phyloP scores from a whole-genome alignment of 2,888 invertebrate genomes.

The Aphrophora alni region DNA sequence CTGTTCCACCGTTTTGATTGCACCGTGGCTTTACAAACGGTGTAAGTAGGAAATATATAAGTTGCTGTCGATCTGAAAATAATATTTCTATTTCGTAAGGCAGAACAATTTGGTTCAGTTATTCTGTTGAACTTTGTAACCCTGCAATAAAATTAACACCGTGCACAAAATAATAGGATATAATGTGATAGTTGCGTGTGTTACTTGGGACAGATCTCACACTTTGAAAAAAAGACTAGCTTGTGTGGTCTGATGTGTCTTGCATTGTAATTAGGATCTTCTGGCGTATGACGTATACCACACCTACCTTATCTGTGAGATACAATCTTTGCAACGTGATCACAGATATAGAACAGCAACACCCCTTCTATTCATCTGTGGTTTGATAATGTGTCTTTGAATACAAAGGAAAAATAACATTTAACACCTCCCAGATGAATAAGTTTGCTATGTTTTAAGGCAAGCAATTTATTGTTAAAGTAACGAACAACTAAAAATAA shows the following conservation, averaged over 20 bases:
- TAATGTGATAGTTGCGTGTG: neutral
- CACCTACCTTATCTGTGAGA: neutral
- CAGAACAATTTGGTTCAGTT: too few species aligned
- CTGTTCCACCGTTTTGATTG: too few species aligned
- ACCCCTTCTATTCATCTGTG: neutral
- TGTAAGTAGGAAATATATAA: too few species aligned
- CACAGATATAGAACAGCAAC: neutral
- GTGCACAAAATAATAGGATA: neutral
- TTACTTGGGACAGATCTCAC: neutral
- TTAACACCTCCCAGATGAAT: too few species aligned
- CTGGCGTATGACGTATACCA: neutral
- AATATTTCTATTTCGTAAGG: too few species aligned
- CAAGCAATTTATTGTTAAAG: too few species aligned
- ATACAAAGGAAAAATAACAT: too few species aligned
- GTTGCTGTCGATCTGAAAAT: too few species aligned
- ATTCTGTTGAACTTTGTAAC: too few species aligned
- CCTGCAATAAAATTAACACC: neutral
- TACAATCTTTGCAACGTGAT: neutral
- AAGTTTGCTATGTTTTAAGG: too few species aligned
- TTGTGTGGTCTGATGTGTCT: neutral
- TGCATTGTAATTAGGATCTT: conserved; percentile 2
- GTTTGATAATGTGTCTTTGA: neutral
- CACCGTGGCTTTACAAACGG: too few species aligned
- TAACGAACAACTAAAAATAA: too few species aligned
- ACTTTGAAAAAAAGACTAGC: neutral